Evolutionary conservation across 2,888 invertebrate species (phyloP).

Genomic region (Germaria angustata): DNA sequence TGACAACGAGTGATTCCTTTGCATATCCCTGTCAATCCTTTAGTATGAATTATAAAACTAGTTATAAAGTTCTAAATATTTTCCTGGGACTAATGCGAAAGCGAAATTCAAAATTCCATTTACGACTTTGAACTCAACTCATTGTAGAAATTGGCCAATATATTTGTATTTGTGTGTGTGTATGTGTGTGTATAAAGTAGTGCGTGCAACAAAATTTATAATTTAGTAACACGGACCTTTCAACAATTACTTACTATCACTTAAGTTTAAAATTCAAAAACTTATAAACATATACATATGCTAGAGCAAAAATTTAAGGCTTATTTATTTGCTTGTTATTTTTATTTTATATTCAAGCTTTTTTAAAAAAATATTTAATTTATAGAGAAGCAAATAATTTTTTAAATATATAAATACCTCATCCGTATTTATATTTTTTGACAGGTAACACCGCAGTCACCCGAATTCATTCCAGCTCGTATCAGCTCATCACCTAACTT

Average conservation of each 20-base stretch:
- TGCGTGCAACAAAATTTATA: not conserved
- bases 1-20: too few species aligned
- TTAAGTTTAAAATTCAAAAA: not conserved
- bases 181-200: constrained; percentile 6
- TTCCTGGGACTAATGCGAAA: not conserved
- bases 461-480: constrained; percentile 82
- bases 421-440: not conserved
- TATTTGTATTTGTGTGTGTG: not conserved
- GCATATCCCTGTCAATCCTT: too few species aligned
- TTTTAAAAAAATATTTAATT: not conserved
- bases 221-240: not conserved
- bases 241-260: not conserved
- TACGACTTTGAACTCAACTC: not conserved
- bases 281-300: too few species aligned
- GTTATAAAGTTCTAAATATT: not conserved
- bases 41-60: too few species aligned
- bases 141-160: not conserved
- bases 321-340: not conserved
- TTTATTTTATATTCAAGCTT: not conserved
- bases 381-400: too few species aligned
- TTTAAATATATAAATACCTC: not conserved
- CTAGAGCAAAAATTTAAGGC: not conserved
- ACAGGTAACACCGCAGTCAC: constrained; percentile 81
- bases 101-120: not conserved
- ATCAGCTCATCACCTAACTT: constrained; percentile 79